These are phyloP conservation scores for Pyrgilauda ruficollis DNA, from an alignment of 2,113 vertebrate genomes.

Conservation along the genomic window DNA sequence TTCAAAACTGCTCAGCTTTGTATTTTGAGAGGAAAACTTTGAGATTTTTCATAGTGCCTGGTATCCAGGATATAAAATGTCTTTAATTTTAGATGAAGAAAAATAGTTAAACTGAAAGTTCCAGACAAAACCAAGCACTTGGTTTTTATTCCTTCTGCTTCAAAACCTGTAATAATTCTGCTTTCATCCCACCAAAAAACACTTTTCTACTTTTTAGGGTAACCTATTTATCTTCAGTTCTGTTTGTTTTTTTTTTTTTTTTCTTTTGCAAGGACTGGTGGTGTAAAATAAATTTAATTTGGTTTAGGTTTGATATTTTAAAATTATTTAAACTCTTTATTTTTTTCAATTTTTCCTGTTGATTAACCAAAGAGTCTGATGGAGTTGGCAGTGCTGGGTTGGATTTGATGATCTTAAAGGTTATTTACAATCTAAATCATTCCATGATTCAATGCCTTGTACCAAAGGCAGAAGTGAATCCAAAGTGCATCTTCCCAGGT, in stretches of 20 bases:
- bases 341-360: fast-evolving
- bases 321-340: fast-evolving
- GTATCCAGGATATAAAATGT: neutral
- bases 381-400: neutral
- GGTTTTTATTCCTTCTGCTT: neutral
- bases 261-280: neutral
- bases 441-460: fast-evolving
- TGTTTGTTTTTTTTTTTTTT: neutral
- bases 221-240: neutral
- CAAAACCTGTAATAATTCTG: neutral
- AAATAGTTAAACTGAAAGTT: neutral
- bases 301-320: fast-evolving
- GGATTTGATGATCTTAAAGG: neutral
- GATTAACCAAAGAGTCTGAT: too few species aligned
- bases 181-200: neutral
- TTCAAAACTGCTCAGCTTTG: neutral
- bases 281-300: neutral
- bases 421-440: neutral
- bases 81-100: neutral
- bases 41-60: neutral
- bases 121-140: neutral
- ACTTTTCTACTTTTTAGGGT: neutral
- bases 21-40: neutral
- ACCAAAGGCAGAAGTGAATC: neutral
- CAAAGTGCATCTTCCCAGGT: neutral